Evolutionary conservation across 1,140 invertebrate species (phyloP), one percentile per base, ranked within the genome.

Genomic region (Zaprionus taronus): DNA sequence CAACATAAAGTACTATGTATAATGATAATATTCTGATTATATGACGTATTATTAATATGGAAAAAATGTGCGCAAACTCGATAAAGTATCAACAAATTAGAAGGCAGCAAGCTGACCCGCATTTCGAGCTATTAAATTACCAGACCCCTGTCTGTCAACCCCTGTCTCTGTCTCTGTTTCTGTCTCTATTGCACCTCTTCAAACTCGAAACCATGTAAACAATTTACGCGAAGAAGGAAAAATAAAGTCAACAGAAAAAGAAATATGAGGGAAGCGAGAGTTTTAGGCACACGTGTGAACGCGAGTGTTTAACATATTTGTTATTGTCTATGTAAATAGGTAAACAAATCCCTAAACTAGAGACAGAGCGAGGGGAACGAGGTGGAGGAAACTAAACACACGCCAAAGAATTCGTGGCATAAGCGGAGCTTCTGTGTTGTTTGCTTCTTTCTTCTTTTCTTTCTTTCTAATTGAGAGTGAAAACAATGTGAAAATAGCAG

Each of bases 241-340:
- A 72, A 57, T 70, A 87, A 78, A 90, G 79, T 84, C 84, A 89
- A 90, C 81, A 87, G 65, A 49, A 17, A 53, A 26, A 24, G 44
- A 60, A 34, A 47, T 17, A 47, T 17, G 41, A 17, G 64, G 38
- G 22, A 66, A 65, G 53, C 24, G 41, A 53, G 56, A 72, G 65
- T 64, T 58, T 70, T 63, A 38, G 73, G 73, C 66, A 66, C 77
- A 87, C 80, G 85, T 89, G 84, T 81, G 81, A 84, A 77, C 56
- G 69, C 73, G 72, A 70, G 31, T 66, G 66, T 68, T 86, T 63
- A 69, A 81, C 75, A 72, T 81, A 81, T 84, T 84, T 90, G 81
- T 71, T 87, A 79, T 90, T 78, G 84, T 81, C 81, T 81, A 72
- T 76, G 84, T 72, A 87, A 87, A 87, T 84, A 90, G 84, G 72